These are phyloP conservation scores for Archips crataeganus DNA, from an alignment of 2,888 invertebrate genomes.

Conservation along the genomic window DNA sequence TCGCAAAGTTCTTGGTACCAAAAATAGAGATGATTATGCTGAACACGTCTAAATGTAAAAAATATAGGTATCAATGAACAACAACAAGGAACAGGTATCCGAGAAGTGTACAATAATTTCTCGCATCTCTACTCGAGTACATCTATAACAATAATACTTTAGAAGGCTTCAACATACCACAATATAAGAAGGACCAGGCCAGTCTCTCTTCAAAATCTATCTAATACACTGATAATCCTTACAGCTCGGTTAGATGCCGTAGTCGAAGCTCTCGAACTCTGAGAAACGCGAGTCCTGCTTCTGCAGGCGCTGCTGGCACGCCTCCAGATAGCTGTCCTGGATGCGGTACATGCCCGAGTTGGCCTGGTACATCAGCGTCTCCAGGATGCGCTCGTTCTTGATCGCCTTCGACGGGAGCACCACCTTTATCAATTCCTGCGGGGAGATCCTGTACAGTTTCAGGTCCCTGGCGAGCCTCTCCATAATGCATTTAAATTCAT, in stretches of 20 bases:
- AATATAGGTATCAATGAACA: conserved; percentile 85
- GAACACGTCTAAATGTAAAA: conserved; percentile 84
- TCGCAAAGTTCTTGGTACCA: conserved; percentile 73
- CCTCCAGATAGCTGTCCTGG: conserved; percentile 94
- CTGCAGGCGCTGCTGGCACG: conserved; percentile 93
- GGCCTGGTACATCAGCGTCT: conserved; percentile 97
- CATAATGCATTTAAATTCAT: conserved; percentile 97
- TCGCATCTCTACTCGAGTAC: conserved; percentile 81
- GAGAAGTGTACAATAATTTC: conserved; percentile 84
- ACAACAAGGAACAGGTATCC: conserved; percentile 83
- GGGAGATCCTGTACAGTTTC: conserved; percentile 95
- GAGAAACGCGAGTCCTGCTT: conserved; percentile 95
- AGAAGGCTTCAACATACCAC: conserved; percentile 83
- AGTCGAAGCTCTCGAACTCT: conserved; percentile 93
- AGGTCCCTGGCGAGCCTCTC: conserved; percentile 95
- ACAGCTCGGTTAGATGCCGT: conserved; percentile 87
- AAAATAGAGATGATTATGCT: conserved; percentile 83
- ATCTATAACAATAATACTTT: conserved; percentile 85
- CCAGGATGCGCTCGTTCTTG: conserved; percentile 95
- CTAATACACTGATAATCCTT: conserved; percentile 84
- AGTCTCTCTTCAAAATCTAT: conserved; percentile 75
- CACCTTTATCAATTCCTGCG: conserved; percentile 96
- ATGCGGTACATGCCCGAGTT: conserved; percentile 97
- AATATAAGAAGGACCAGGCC: conserved; percentile 74
- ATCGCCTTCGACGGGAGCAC: conserved; percentile 97